phyloP scores from a whole-genome alignment of 2,797 vertebrate genomes.

The Catamblyrhynchus diadema region DNA sequence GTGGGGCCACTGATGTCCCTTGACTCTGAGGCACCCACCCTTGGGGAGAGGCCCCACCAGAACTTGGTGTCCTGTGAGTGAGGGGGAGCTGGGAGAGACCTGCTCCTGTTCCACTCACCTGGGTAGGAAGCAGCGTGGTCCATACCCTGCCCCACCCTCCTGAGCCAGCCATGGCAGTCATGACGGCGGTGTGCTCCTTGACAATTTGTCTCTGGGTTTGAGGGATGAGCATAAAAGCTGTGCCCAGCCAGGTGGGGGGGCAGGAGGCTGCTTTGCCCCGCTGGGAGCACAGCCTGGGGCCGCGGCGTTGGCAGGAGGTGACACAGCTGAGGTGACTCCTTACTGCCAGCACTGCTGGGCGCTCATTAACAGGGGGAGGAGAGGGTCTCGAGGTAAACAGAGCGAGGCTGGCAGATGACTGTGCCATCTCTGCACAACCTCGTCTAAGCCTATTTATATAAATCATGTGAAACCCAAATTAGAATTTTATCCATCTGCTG shows the following conservation, averaged over 20 bases:
- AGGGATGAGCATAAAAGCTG: not conserved
- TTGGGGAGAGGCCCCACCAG: not conserved
- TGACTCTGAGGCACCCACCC: not conserved
- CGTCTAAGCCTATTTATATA: slow-evolving; percentile 57
- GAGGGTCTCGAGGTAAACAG: slow-evolving; percentile 35
- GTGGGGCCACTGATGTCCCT: not conserved
- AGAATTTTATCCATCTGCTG: slow-evolving; percentile 59
- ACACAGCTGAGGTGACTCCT: not conserved
- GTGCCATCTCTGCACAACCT: slow-evolving; percentile 3
- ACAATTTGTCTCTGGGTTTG: not conserved
- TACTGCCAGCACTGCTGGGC: not conserved
- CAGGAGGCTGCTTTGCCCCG: not conserved
- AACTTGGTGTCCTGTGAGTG: rapidly evolving
- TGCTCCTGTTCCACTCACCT: rapidly evolving
- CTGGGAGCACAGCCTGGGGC: not conserved
- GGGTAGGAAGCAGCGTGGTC: not conserved
- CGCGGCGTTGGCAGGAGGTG: not conserved
- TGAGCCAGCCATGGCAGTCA: rapidly evolving
- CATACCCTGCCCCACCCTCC: rapidly evolving
- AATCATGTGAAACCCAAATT: slow-evolving; percentile 64
- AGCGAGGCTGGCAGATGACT: slow-evolving; percentile 48
- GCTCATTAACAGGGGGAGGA: not conserved
- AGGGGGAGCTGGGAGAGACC: not conserved
- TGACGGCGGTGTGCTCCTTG: not conserved
- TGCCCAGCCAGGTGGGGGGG: not conserved